A percentile compares a stretch with the other conserved stretches of the same genome.
phyloP scores from a whole-genome alignment of 2,797 vertebrate species.

The Coracias cyanogaster region DNA sequence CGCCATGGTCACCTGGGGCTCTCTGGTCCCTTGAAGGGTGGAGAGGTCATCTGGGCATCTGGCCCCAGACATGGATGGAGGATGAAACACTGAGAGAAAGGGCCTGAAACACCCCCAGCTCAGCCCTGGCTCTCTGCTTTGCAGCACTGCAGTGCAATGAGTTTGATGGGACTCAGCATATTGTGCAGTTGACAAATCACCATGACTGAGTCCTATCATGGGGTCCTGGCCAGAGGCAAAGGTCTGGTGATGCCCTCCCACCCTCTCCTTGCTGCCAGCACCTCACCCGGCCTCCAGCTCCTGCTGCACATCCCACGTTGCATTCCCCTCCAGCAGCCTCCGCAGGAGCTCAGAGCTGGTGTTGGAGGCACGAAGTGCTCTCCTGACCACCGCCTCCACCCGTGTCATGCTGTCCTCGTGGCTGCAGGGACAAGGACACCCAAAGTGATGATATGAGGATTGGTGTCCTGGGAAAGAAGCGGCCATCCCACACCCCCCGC shows the following conservation, averaged over 20 bases:
- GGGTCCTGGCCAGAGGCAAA: background rate
- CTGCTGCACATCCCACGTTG: constrained; percentile 64
- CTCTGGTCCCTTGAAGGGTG: rapidly evolving
- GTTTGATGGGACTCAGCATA: rapidly evolving
- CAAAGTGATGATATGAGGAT: background rate
- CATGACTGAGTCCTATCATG: rapidly evolving
- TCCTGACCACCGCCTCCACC: constrained; percentile 74
- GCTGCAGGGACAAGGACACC: constrained; percentile 68
- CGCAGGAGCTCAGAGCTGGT: constrained; percentile 78
- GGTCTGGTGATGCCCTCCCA: background rate
- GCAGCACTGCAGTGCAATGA: rapidly evolving
- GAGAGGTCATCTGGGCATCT: background rate
- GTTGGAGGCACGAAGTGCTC: constrained; percentile 79
- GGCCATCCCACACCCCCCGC: rapidly evolving
- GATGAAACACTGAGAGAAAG: background rate
- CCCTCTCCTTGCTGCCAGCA: background rate
- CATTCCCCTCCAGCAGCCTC: constrained; percentile 78
- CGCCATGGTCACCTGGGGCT: rapidly evolving
- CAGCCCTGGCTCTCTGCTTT: rapidly evolving
- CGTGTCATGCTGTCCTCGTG: constrained; percentile 68
- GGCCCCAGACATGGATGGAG: rapidly evolving
- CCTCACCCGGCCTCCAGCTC: constrained; percentile 87
- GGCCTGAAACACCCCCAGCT: background rate
- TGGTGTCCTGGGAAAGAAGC: background rate
- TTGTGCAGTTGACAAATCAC: background rate